These are phyloP conservation scores for Phaonia tiefii DNA, from an alignment of 2,888 invertebrate species.

Conservation along the genomic window DNA sequence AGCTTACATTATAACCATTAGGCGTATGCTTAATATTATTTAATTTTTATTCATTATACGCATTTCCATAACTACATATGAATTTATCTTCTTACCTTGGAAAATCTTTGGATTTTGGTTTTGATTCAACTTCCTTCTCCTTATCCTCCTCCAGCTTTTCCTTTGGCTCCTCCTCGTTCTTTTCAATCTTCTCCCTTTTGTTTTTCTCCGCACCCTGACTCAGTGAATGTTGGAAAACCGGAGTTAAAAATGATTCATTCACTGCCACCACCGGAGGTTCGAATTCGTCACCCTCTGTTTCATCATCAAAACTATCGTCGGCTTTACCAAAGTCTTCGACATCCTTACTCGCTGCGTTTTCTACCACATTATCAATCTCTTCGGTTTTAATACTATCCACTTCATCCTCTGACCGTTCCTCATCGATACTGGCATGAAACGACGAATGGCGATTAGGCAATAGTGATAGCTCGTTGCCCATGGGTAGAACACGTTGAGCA, in stretches of 20 bases:
- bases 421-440: constrained; percentile 72
- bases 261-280: constrained; percentile 42
- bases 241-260: constrained; percentile 57
- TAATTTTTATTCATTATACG: not conserved
- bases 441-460: constrained; percentile 34
- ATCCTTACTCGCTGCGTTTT: not conserved
- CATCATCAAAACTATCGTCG: constrained; percentile 61
- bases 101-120: constrained; percentile 71
- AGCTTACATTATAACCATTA: too few relatives aligned
- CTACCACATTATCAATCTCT: constrained; percentile 65
- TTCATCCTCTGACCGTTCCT: constrained; percentile 79
- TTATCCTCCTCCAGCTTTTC: constrained; percentile 18
- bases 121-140: not conserved
- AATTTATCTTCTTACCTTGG: constrained; percentile 71
- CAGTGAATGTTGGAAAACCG: constrained; percentile 46
- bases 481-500: constrained; percentile 3
- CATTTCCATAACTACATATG: not conserved
- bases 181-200: constrained; percentile 8
- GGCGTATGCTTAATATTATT: not conserved
- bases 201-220: constrained; percentile 18
- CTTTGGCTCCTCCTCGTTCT: not conserved
- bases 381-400: constrained; percentile 74
- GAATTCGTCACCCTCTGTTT: not conserved
- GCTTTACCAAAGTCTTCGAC: constrained; percentile 61
- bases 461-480: constrained; percentile 14